Evolutionary conservation across 2,888 invertebrate species (phyloP), one percentile per base, ranked within the genome.

Genomic region (Aquatica leii): DNA sequence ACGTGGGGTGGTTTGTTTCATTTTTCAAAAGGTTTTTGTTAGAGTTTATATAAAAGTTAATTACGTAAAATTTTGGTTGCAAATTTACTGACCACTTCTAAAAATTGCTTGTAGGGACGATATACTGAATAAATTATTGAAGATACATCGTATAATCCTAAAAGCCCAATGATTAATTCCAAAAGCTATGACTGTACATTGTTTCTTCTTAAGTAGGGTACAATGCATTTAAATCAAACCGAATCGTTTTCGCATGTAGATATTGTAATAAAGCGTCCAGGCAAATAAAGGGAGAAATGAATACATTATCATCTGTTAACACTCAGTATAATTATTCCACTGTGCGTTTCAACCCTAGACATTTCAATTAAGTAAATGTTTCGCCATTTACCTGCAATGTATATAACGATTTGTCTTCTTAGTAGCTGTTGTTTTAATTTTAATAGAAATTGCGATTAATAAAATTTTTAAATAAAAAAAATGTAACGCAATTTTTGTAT

Each of bases 351-450:
- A 74, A 67, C 62, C 70, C 77, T 74, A 79, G 80, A 81, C 82
- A 79, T 82, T 82, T 82, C 82, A 82, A 82, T 82, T 82, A 82
- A 80, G 78, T 82, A 82, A 82, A 82, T 82, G 82, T 81, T 81
- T 80, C 80, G 74, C 78, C 79, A 79, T 80, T 80, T 80, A 77
- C 78, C 76, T 78, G 71, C 77, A 67, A 70, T 74, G 72, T 73
- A 70, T 73, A 71, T 74, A 71, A 71, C 77, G 76, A 76, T 78
- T 78, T 77, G 77, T 78, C 77, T 76, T 24, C 24, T 24, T 24
- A 24, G 6, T 73, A 66, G 72, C 69, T 69, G 71, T 70, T 71
- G 72, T 68, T 73, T 70, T 78, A 78, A 79, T 79, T 73, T 78
- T 77, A 78, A 78, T 79, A 76, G 73, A 75, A 78, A 80, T 79